Percentiles rank a stretch among this genome's conserved stretches.
Evolutionary conservation across 2,113 vertebrate species (phyloP).

Genomic region (Mustela lutreola): DNA sequence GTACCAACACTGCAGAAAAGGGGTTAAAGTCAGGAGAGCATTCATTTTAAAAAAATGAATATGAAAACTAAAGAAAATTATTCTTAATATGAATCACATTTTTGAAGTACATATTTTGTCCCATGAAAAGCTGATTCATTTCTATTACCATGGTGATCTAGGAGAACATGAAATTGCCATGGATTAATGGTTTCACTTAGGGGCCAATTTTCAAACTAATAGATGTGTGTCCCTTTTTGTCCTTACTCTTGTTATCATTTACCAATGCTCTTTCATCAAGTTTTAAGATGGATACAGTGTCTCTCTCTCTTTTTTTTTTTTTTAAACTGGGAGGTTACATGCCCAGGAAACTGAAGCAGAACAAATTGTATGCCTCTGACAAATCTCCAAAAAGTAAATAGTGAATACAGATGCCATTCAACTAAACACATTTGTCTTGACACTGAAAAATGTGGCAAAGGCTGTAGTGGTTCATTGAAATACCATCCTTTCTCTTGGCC

Average conservation of each 20-base stretch:
- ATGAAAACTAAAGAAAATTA: constrained; percentile 59
- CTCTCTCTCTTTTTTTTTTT: not conserved
- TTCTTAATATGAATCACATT: constrained; percentile 37
- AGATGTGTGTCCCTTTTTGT: constrained; percentile 43
- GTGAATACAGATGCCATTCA: constrained; percentile 2
- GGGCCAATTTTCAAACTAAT: constrained; percentile 66
- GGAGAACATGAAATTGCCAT: constrained; percentile 66
- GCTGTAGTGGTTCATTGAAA: not conserved
- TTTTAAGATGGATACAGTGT: not conserved
- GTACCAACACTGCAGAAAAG: not conserved
- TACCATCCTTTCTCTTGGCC: not conserved
- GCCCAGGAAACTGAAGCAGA: constrained; percentile 16
- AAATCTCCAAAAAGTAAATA: not conserved
- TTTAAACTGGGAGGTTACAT: not conserved
- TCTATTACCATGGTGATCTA: constrained; percentile 70
- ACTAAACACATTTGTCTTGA: not conserved
- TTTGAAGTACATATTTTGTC: constrained; percentile 63
- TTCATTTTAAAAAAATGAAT: constrained; percentile 58
- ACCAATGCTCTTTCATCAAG: not conserved
- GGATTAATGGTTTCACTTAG: constrained; percentile 56
- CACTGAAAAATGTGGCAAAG: constrained; percentile 36
- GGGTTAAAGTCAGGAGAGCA: constrained; percentile 41
- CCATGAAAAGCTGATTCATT: constrained; percentile 70
- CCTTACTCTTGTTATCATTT: constrained; percentile 41
- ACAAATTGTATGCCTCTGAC: constrained; percentile 5